Evolutionary conservation across 2,888 invertebrate species (phyloP).

Genomic region (Himalopsyche anomala): DNA sequence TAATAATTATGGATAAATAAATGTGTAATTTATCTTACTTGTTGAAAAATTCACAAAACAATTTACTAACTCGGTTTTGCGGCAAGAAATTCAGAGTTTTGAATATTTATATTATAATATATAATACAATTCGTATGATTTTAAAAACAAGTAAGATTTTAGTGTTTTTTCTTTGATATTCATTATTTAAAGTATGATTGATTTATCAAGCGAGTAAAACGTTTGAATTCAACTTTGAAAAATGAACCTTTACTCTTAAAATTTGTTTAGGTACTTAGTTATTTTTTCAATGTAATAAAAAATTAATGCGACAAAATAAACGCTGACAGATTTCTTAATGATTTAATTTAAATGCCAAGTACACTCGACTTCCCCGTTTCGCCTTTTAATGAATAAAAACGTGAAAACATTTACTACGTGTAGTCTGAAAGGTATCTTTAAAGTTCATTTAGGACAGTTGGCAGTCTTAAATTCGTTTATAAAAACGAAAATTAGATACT

Average conservation of each 20-base stretch:
- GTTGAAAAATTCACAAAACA: too few relatives aligned
- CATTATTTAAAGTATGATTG: too few relatives aligned
- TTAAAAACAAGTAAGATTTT: too few relatives aligned
- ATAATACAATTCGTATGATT: too few relatives aligned
- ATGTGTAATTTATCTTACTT: too few relatives aligned
- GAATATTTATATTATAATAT: too few relatives aligned
- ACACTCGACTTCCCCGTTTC: slow-evolving; percentile 14
- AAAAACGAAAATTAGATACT: not conserved
- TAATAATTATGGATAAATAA: too few relatives aligned
- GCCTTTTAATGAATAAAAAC: slow-evolving; percentile 9
- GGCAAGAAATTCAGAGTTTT: too few relatives aligned
- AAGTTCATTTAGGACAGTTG: not conserved
- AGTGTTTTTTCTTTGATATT: too few relatives aligned
- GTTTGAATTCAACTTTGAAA: not conserved
- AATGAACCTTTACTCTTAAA: not conserved
- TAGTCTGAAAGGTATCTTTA: slow-evolving; percentile 13
- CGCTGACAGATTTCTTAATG: slow-evolving; percentile 6
- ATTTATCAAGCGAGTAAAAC: too few relatives aligned
- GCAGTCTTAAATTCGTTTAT: slow-evolving; percentile 1
- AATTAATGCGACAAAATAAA: not conserved
- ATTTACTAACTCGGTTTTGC: too few relatives aligned
- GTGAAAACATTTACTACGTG: slow-evolving; percentile 19
- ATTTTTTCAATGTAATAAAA: not conserved
- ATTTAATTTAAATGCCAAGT: slow-evolving; percentile 1
- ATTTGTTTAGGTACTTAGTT: not conserved